A percentile compares a stretch with the other conserved stretches of the same genome.
phyloP scores from a whole-genome alignment of 2,113 vertebrate genomes.

The Thunnus thynnus region DNA sequence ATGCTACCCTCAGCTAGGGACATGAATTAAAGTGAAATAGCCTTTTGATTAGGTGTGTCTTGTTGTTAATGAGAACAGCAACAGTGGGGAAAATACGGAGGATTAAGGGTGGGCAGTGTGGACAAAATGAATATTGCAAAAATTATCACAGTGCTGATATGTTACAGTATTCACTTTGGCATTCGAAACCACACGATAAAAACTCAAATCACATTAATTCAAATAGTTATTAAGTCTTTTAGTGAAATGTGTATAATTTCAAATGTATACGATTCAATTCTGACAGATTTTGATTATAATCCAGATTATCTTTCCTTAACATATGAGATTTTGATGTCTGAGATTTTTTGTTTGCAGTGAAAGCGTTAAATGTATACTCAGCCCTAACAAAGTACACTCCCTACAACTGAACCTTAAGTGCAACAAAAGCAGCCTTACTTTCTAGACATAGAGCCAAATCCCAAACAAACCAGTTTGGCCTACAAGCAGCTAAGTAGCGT shows the following conservation, averaged over 20 bases:
- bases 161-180: not conserved
- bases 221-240: too few species aligned
- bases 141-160: not conserved
- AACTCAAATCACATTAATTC: too few species aligned
- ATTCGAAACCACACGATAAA: not conserved
- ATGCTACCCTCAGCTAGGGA: slow-evolving; percentile 25
- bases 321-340: not conserved
- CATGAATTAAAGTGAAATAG: slow-evolving; percentile 41
- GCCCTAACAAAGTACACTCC: not conserved
- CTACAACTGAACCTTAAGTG: not conserved
- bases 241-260: not conserved
- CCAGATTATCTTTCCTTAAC: not conserved
- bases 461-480: slow-evolving; percentile 30
- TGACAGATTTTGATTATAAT: not conserved
- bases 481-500: not conserved
- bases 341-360: not conserved
- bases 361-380: slow-evolving; percentile 2
- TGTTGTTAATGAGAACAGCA: slow-evolving; percentile 8
- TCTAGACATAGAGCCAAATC: slow-evolving; percentile 1
- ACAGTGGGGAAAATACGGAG: not conserved
- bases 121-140: not conserved
- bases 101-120: not conserved
- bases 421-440: slow-evolving; percentile 8
- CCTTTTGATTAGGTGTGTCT: slow-evolving; percentile 29
- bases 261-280: not conserved